These are phyloP conservation scores for Rana temporaria DNA, from an alignment of 2,113 vertebrate species.

Conservation along the genomic window DNA sequence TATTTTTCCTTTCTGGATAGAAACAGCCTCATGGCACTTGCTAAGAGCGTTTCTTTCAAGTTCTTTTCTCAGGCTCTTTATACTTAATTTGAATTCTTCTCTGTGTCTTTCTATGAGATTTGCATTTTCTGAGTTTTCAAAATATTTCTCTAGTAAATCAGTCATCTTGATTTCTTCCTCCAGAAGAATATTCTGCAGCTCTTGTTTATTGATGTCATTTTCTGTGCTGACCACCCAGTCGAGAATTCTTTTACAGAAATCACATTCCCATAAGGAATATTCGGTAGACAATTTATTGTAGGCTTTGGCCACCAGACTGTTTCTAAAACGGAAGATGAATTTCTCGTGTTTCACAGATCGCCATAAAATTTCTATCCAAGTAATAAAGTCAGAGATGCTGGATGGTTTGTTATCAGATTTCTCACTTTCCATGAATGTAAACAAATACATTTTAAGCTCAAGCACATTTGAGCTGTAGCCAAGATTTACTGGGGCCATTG, in stretches of 20 bases:
- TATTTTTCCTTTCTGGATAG: constrained; percentile 62
- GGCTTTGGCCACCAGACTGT: neutral
- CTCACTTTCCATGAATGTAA: constrained; percentile 64
- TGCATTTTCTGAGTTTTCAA: constrained; percentile 62
- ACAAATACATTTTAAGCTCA: constrained; percentile 66
- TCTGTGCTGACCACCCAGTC: constrained; percentile 63
- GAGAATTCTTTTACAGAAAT: constrained; percentile 64
- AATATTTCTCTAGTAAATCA: constrained; percentile 39
- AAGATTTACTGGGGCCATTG: constrained; percentile 66
- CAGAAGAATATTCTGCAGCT: constrained; percentile 63
- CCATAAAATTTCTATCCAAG: constrained; percentile 65
- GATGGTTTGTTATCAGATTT: constrained; percentile 59
- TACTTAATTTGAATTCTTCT: constrained; percentile 60
- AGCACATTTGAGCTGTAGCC: constrained; percentile 69
- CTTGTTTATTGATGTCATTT: constrained; percentile 64
- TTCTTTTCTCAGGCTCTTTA: constrained; percentile 60
- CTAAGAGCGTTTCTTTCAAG: constrained; percentile 54
- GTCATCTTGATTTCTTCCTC: constrained; percentile 37
- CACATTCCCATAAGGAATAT: constrained; percentile 63
- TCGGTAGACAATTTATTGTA: constrained; percentile 47
- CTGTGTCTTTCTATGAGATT: constrained; percentile 65
- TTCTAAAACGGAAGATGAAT: constrained; percentile 53
- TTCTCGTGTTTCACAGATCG: constrained; percentile 18
- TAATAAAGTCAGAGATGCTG: constrained; percentile 65
- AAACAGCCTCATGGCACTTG: constrained; percentile 59